Evolutionary conservation across 2,888 invertebrate species (phyloP), one percentile per base, ranked within the genome.

Genomic region (Acanthosepion lycidas): DNA sequence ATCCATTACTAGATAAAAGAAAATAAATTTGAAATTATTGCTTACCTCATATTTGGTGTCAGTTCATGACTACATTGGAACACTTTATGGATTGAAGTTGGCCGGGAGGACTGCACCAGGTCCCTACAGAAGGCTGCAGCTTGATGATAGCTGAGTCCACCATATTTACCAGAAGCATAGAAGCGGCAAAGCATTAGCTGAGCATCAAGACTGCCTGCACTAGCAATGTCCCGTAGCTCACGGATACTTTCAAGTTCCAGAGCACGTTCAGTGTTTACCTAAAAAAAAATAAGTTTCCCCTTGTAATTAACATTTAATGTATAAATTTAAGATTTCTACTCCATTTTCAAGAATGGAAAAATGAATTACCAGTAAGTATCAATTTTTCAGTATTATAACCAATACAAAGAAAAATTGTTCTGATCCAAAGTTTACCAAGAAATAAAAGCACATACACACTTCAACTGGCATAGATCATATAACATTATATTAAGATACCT

Each of bases 21-120:
- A 26, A 64, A 64, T 4, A 64, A 48, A 4, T 48, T 53, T 91
- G 26, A 8, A 33, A 55, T 53, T 6, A 28, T 92, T 55, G 53
- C 95, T 94, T 95, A 97, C 97, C 97, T 97, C 97, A 97, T 97
- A 93, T 97, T 96, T 48, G 96, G 96, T 28, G 97, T 97, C 33
- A 97, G 96, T 95, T 97, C 96, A 91, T 95, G 96, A 95, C 96
- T 96, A 94, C 95, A 95, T 91, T 95, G 94, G 95, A 96, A 97
- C 92, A 96, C 96, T 53, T 96, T 96, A 94, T 96, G 96, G 94
- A 96, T 96, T 95, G 96, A 95, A 15, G 96, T 95, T 8, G 97
- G 96, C 23, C 95, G 95, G 93, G 97, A 96, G 92, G 96, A 96
- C 95, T 97, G 96, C 64, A 97, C 96, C 94, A 97, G 96, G 42